Base-by-base conservation (phyloP, 2,113 vertebrate genomes). In the Melierax canorus region DNA sequence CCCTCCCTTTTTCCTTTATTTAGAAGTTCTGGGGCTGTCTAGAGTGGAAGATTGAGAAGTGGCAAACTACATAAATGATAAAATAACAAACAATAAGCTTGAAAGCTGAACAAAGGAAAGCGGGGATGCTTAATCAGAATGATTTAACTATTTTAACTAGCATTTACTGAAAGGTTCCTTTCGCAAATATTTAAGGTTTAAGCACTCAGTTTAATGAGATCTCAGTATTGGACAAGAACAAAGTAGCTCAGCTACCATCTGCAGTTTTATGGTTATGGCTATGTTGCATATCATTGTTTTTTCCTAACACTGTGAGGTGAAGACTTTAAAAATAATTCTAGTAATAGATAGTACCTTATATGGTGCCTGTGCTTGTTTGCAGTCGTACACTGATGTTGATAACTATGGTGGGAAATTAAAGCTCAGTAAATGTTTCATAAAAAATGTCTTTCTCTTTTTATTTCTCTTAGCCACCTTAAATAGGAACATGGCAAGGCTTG, bases 301-400 rank as follows among this genome's bases (percentile, higher is more conserved):
- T 86, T 51, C 71, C 79, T 86, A 66, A 74, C 79, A 53, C 75
- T 66, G 36, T 69, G 63, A 88, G 71, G 79, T 66, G 51, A 93
- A 66, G 67, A 30, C 91, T 86, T 94, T 88, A 41, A 88, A 94
- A 96, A 94, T 87, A 93, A 83, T 91, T 48, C 24, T 68, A 67
- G 75, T 69, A 69, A 80, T 76, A 75, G 83, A 72, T 86, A 36
- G 76, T 62, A 18, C 63, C 41, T 94, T 88, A 18, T 32, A 32
- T 63, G 59, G 63, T 93, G 92, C 59, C 50, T 88, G 63, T 9
- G 72, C 94, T 90, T 86, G 91, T 95, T 94, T 92, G 92, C 63
- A 83, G 79, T 45, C 9, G 0, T 74, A 69, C 94, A 95, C 45
- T 41, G 63, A n/a, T 67, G 72, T 38, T 59, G 48, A 11, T 77